Conservation (phyloP, 2,113 vertebrate species). For the Lonchura striata region DNA sequence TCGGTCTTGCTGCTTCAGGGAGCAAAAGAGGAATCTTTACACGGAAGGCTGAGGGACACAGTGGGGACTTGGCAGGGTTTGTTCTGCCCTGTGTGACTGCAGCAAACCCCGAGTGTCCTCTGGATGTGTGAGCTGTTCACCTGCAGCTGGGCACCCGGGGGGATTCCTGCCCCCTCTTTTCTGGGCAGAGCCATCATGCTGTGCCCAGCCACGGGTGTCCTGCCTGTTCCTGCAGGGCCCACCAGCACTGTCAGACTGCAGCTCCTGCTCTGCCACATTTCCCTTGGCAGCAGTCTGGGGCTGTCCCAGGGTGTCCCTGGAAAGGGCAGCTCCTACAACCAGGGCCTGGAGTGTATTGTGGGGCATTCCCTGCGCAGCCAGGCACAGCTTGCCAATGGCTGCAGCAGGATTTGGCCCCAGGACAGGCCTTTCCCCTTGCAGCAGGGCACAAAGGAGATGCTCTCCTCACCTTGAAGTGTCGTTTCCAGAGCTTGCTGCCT, state of each 20-base stretch:
- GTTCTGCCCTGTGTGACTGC: neutral
- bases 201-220: neutral
- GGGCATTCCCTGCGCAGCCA: accelerated
- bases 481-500: neutral
- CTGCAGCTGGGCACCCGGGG: neutral
- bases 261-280: neutral
- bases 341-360: accelerated
- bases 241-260: neutral
- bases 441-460: accelerated
- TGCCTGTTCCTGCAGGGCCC: neutral
- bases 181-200: neutral
- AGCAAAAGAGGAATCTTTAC: neutral
- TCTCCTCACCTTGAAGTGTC: neutral
- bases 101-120: neutral
- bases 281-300: neutral
- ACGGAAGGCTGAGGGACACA: accelerated
- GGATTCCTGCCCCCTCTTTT: neutral
- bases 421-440: neutral
- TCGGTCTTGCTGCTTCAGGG: neutral
- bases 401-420: neutral
- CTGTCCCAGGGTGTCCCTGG: neutral
- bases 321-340: neutral
- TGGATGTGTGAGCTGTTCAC: accelerated
- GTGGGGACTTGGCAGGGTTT: neutral
- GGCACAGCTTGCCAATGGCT: accelerated